These are phyloP conservation scores for Danio choprae DNA, from an alignment of 2,797 vertebrate species.

Conservation along the genomic window DNA sequence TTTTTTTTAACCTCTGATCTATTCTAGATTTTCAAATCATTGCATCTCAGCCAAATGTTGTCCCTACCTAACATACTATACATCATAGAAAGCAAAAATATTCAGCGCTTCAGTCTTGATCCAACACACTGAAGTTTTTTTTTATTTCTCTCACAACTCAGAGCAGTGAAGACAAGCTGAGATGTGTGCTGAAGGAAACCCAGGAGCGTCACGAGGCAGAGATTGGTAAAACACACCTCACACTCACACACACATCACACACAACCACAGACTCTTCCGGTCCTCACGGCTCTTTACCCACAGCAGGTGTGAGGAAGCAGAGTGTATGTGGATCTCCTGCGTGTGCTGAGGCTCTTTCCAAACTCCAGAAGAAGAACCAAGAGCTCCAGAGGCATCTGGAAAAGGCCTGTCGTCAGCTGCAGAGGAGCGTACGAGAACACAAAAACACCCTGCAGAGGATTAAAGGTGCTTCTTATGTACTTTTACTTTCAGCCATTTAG, in stretches of 20 bases:
- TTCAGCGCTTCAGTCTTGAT: neutral
- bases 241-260: neutral
- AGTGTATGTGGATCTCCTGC: constrained; percentile 50
- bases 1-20: too few relatives aligned
- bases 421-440: constrained; percentile 81
- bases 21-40: too few relatives aligned
- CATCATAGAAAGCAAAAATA: neutral
- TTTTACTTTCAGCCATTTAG: too few relatives aligned
- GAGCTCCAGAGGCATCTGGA: constrained; percentile 86
- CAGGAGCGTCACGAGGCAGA: constrained; percentile 73
- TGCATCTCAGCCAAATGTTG: too few relatives aligned
- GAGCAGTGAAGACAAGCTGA: constrained; percentile 74
- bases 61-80: too few relatives aligned
- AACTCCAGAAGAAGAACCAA: constrained; percentile 82
- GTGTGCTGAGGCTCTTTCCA: constrained; percentile 70
- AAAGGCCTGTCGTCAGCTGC: constrained; percentile 83
- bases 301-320: constrained; percentile 65
- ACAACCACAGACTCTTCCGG: neutral
- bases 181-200: constrained; percentile 70
- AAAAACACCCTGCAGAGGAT: constrained; percentile 75
- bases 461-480: constrained; percentile 74
- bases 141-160: constrained; percentile 52
- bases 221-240: constrained; percentile 52
- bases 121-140: neutral
- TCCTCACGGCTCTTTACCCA: neutral